Base-by-base conservation (phyloP, 2,888 invertebrate genomes). In the Coelogynopora nodosa region DNA sequence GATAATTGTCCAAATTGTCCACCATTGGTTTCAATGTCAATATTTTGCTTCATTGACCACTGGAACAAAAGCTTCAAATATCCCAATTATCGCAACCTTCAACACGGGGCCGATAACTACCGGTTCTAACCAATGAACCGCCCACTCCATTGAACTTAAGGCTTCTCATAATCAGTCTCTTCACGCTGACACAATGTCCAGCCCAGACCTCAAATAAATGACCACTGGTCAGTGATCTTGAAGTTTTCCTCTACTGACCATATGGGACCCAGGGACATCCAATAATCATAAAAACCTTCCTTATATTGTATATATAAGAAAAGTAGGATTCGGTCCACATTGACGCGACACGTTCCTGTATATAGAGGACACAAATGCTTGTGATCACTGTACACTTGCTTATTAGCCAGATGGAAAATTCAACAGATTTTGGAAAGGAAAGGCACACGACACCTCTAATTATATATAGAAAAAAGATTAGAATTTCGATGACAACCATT, bases 191-290 rank as follows among this genome's bases (percentile, higher is more conserved):
- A n/a, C n/a, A n/a, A n/a, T n/a, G n/a, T n/a, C 5, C 10, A 2
- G 74, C 5, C 23, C 74, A 23, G 5, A n/a, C 74, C 74, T 26
- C 23, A 2, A 74, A 74, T 74, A 26, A 74, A 74, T 74, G 74
- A 74, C 74, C 74, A 74, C 10, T 74, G 74, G 74, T 74, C 74
- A 74, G 23, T 74, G 74, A 74, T 74, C 74, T 74, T 2, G 23
- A 23, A 74, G 23, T 23, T 74, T 13, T 74, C 23, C 27, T 74
- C 27, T 26, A 26, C 74, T 26, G 27, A 74, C 18, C 74, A 74
- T 74, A 74, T 74, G 74, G 74, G 74, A 2, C 27, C 23, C 74
- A 2, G 5, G 27, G 74, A 74, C 49, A 5, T 49, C 18, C 49
- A 49, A 49, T 49, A 49, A 49, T 49, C 49, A 49, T 49, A 49